These are phyloP conservation scores for Poecile atricapillus DNA, from an alignment of 2,113 vertebrate genomes.

Conservation along the genomic window DNA sequence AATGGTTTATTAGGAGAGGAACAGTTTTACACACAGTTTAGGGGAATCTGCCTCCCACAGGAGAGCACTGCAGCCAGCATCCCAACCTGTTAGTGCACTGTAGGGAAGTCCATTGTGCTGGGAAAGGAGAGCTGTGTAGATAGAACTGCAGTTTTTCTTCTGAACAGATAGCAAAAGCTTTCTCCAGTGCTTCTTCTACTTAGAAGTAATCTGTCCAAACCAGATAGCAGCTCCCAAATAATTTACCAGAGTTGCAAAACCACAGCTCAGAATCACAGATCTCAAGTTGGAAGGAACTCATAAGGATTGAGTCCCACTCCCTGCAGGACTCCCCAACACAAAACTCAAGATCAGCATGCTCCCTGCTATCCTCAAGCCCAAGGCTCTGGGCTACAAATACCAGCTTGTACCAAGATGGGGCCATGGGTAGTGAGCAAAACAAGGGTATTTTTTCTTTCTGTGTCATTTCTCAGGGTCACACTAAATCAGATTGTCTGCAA, in stretches of 20 bases:
- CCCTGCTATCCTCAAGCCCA: not conserved
- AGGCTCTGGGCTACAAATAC: not conserved
- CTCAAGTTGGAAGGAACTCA: not conserved
- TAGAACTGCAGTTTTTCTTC: not conserved
- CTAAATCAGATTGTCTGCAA: not conserved
- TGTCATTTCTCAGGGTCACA: not conserved
- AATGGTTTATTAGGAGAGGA: not conserved
- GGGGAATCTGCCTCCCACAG: not conserved
- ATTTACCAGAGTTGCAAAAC: not conserved
- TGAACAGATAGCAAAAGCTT: not conserved
- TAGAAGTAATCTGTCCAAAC: not conserved
- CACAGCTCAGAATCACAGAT: not conserved
- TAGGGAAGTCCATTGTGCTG: not conserved
- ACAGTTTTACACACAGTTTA: not conserved
- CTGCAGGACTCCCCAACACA: rapidly evolving
- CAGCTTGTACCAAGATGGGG: not conserved
- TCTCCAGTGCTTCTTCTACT: not conserved
- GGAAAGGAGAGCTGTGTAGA: not conserved
- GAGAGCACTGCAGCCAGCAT: not conserved
- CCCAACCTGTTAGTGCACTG: rapidly evolving
- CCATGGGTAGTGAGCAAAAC: not conserved
- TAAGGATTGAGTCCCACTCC: rapidly evolving
- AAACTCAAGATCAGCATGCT: not conserved
- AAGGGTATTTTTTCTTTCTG: not conserved
- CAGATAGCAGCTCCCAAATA: not conserved